Percentiles rank a stretch among this genome's conserved stretches.
Conservation (phyloP, 2,797 vertebrate genomes). For the Epinephelus awoara region DNA sequence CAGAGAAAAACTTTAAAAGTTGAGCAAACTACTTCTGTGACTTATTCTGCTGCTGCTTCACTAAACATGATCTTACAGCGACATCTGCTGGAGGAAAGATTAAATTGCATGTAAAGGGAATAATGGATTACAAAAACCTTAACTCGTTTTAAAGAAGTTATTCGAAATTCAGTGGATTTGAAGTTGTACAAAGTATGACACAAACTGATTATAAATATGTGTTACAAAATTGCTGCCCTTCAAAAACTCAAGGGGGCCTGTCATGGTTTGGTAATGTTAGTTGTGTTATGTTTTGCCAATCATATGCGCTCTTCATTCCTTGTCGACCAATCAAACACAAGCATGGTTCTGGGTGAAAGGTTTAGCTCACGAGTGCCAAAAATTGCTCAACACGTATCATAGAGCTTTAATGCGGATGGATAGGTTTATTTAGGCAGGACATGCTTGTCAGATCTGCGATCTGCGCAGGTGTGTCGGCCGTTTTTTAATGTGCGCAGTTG, state of each 20-base stretch:
- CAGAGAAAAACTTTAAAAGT: not conserved
- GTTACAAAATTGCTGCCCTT: not conserved
- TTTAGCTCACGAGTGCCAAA: not conserved
- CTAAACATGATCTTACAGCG: constrained; percentile 33
- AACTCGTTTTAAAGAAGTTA: not conserved
- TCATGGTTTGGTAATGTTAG: constrained; percentile 22
- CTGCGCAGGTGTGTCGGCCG: constrained; percentile 2
- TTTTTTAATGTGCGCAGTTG: not conserved
- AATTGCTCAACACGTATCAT: not conserved
- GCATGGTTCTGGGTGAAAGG: not conserved
- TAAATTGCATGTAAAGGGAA: not conserved
- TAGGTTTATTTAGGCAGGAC: rapidly evolving
- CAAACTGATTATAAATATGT: rapidly evolving
- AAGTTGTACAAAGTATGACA: not conserved
- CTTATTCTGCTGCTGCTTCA: not conserved
- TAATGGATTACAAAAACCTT: not conserved
- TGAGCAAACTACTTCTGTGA: not conserved
- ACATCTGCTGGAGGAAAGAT: constrained; percentile 24
- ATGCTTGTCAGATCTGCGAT: constrained; percentile 10
- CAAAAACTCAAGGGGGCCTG: not conserved
- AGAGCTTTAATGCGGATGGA: not conserved
- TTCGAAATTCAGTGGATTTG: no score
- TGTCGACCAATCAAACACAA: constrained; percentile 42
- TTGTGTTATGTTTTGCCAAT: constrained; percentile 57
- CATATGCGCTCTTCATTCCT: rapidly evolving